phyloP scores from a whole-genome alignment of 2,797 vertebrate genomes.

The Lagocephalus sceleratus region DNA sequence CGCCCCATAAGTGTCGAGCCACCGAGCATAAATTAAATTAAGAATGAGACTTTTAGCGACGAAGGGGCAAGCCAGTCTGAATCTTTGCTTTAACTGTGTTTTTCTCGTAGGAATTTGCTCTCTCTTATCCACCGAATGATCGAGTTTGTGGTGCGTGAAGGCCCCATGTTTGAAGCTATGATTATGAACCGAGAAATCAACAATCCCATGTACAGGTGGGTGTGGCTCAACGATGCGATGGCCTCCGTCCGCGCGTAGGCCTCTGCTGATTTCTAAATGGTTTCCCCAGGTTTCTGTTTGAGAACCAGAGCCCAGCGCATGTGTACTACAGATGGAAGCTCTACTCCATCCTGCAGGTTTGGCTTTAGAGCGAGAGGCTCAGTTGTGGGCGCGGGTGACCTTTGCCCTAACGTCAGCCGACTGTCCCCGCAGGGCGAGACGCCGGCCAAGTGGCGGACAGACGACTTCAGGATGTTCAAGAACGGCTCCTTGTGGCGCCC shows the following conservation, averaged over 20 bases:
- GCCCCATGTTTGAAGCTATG: slow-evolving; percentile 99
- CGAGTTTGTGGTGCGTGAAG: slow-evolving; percentile 99
- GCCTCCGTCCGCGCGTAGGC: not conserved
- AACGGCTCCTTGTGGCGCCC: slow-evolving; percentile 97
- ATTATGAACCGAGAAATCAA: slow-evolving; percentile 99
- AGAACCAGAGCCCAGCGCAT: slow-evolving; percentile 98
- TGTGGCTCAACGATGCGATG: not conserved
- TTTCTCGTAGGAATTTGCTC: slow-evolving; percentile 99
- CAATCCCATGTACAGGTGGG: slow-evolving; percentile 97
- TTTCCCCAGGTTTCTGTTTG: slow-evolving; percentile 91
- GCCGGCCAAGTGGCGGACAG: slow-evolving; percentile 93
- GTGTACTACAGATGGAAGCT: slow-evolving; percentile 99
- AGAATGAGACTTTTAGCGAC: slow-evolving; percentile 47
- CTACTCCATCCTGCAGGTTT: slow-evolving; percentile 95
- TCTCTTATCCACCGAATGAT: slow-evolving; percentile 99
- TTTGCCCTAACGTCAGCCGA: not conserved
- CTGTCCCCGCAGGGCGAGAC: slow-evolving; percentile 85
- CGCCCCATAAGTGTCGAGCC: slow-evolving; percentile 17
- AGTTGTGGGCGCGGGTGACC: not conserved
- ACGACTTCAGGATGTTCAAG: slow-evolving; percentile 98
- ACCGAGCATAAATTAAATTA: slow-evolving; percentile 47
- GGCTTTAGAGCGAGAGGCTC: not conserved
- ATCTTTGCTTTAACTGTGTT: slow-evolving; percentile 99
- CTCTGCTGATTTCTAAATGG: slow-evolving; percentile 1
- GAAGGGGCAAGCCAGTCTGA: slow-evolving; percentile 79